Percentiles rank a stretch among this genome's conserved stretches.
phyloP scores from a whole-genome alignment of 1,140 invertebrate species.

The Neodiprion lecontei region DNA sequence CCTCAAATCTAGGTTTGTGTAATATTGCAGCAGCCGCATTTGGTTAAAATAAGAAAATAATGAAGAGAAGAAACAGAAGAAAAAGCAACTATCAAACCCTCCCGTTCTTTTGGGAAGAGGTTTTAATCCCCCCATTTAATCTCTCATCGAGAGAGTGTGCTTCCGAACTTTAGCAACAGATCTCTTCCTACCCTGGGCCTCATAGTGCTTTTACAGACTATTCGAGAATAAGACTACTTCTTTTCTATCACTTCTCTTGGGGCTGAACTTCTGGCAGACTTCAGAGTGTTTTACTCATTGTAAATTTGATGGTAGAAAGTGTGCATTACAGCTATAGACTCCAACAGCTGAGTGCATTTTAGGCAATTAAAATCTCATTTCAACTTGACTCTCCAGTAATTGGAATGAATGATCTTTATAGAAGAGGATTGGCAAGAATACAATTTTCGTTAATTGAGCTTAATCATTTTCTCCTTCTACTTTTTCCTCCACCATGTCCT shows the following conservation, averaged over 20 bases:
- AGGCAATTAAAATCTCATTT: too few relatives aligned
- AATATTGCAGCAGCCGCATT: neutral
- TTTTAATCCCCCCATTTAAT: conserved; percentile 42
- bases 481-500: too few relatives aligned
- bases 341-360: too few relatives aligned
- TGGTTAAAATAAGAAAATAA: conserved; percentile 38
- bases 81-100: conserved; percentile 21
- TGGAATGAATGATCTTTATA: too few relatives aligned
- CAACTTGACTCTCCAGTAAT: too few relatives aligned
- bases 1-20: neutral
- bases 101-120: conserved; percentile 23
- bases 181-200: conserved; percentile 17
- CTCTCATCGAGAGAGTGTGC: conserved; percentile 40
- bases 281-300: neutral
- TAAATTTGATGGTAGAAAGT: neutral
- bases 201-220: conserved; percentile 17
- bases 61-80: conserved; percentile 23
- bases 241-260: conserved; percentile 14
- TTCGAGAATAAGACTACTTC: conserved; percentile 26
- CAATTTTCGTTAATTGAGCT: too few relatives aligned
- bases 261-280: too few relatives aligned
- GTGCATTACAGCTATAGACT: too few relatives aligned
- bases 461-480: too few relatives aligned
- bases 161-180: conserved; percentile 14
- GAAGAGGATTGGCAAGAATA: too few relatives aligned